Percentiles rank a stretch among this genome's conserved stretches.
These are phyloP conservation scores for Rhinophrynus dorsalis DNA, from an alignment of 2,797 vertebrate genomes.

Conservation along the genomic window DNA sequence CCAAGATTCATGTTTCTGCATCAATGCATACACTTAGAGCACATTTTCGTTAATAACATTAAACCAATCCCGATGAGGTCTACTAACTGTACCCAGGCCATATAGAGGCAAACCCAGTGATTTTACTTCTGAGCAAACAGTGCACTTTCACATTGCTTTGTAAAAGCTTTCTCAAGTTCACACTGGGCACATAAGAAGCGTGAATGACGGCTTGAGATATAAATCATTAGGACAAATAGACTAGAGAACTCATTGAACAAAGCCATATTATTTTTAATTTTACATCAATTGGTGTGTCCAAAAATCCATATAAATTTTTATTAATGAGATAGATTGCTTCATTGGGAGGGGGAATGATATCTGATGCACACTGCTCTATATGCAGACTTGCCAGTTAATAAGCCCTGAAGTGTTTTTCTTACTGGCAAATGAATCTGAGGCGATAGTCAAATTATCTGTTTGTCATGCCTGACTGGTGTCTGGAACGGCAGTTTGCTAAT, in stretches of 20 bases:
- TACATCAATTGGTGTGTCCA: constrained; percentile 60
- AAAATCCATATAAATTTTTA: constrained; percentile 68
- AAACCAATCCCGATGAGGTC: constrained; percentile 52
- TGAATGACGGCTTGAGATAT: constrained; percentile 41
- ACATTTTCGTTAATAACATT: constrained; percentile 37
- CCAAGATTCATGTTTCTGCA: neutral
- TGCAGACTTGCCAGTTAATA: constrained; percentile 76
- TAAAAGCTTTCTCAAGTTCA: constrained; percentile 35
- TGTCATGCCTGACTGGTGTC: constrained; percentile 74
- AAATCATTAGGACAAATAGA: constrained; percentile 61
- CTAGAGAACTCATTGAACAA: constrained; percentile 44
- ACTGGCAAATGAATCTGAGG: constrained; percentile 72
- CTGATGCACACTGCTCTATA: constrained; percentile 55
- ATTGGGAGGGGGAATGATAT: constrained; percentile 62
- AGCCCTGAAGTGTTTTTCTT: constrained; percentile 71
- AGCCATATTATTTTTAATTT: constrained; percentile 53
- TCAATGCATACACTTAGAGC: neutral
- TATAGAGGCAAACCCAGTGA: constrained; percentile 50
- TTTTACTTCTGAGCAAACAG: constrained; percentile 14
- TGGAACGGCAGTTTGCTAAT: constrained; percentile 75
- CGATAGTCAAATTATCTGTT: constrained; percentile 74
- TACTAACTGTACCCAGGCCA: constrained; percentile 49
- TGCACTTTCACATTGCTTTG: neutral
- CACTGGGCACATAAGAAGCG: constrained; percentile 22
- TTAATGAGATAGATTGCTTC: constrained; percentile 71